Evolutionary conservation across 2,797 vertebrate species (phyloP).

Genomic region (Labeo calbasu): DNA sequence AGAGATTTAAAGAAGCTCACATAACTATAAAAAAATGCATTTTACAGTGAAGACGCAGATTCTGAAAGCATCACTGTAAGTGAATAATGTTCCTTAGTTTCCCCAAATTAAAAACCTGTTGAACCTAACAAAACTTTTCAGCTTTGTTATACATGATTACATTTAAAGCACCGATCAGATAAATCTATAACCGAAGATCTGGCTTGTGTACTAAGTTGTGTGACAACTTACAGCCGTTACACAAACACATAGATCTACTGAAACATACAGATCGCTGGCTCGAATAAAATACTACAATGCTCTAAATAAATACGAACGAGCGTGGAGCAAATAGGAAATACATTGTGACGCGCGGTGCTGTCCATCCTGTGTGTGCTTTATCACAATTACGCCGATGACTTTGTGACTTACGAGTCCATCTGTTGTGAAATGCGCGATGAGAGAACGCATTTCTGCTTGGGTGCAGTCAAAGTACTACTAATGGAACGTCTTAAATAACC

Average conservation of each 20-base stretch:
- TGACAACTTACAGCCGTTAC: not conserved
- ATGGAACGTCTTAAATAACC: conserved; percentile 4
- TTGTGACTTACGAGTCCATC: conserved; percentile 38
- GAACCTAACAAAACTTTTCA: conserved; percentile 5
- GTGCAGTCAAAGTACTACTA: conserved; percentile 14
- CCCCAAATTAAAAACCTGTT: conserved; percentile 35
- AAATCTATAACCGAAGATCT: not conserved
- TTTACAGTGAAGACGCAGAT: not conserved
- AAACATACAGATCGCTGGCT: not conserved
- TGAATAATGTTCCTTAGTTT: not conserved
- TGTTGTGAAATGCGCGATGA: conserved; percentile 14
- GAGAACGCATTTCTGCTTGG: conserved; percentile 21
- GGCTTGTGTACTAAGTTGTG: not conserved
- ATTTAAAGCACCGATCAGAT: not conserved
- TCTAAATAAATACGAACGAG: not conserved
- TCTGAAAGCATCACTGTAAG: not conserved
- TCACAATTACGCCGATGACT: conserved; percentile 30
- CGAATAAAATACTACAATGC: not conserved
- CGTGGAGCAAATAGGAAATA: not conserved
- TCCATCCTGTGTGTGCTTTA: conserved; percentile 15
- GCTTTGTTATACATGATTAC: not conserved
- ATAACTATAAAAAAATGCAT: not conserved
- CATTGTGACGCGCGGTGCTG: too few species aligned
- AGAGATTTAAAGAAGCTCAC: not conserved
- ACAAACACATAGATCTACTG: not conserved